Base-by-base conservation (phyloP, 2,113 vertebrate species). In the Hassar affinis region DNA sequence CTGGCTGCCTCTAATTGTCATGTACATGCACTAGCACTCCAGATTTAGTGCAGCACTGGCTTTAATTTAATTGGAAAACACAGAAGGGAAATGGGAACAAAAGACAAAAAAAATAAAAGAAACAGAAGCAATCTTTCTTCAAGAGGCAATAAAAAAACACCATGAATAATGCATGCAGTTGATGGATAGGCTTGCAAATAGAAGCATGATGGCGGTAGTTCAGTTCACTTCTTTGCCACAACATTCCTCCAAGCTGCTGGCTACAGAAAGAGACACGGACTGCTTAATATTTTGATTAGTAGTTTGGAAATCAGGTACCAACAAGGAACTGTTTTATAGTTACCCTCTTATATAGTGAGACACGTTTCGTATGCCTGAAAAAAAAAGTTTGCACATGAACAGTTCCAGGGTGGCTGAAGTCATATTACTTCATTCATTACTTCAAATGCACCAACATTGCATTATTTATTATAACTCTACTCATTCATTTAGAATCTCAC, bases 61-160 rank as follows among this genome's bases (percentile, higher is more conserved):
- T 91, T 93, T 94, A 93, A 95, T 94, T 94, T 93, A 94, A 95
- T 94, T 94, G 93, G 93, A 93, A 93, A 89, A 76, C 87, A 90
- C 88, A 90, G 88, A 89, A 89, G 90, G 88, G 87, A 89, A 80
- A 85, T 82, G 45, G 56, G 90, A 90, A 91, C 91, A 91, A 92
- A 93, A 89, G 92, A 91, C 91, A 89, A 92, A 93, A 93, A 93
- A 93, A 93, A 91, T 91, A 91, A 91, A 94, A 94, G 93, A 93
- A 93, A 92, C 91, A 90, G 92, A 93, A 93, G 90, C 93, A 93
- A 94, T 94, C 92, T 93, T 91, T 92, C 93, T 88, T 86, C 91
- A 90, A 88, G 89, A 89, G 89, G 92, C 89, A 91, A 92, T 94
- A 92, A 94, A 94, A 92, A 89, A 92, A 89, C 90, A 84, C 89